Evolutionary conservation across 1,140 invertebrate species (phyloP).

Genomic region (Drosophila subpulchrella): DNA sequence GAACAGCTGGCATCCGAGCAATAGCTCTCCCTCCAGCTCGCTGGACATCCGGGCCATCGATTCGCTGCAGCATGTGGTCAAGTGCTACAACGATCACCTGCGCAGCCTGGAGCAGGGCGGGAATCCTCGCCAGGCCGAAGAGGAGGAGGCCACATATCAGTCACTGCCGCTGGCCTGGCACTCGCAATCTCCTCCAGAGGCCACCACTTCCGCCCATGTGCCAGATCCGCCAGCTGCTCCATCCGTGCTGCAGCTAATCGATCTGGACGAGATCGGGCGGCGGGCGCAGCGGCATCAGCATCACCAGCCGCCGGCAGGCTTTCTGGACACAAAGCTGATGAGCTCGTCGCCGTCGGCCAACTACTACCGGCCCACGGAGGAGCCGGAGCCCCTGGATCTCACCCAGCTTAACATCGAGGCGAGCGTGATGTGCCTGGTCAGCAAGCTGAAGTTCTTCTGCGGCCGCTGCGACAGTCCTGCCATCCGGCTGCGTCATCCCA

Average conservation of each 20-base stretch:
- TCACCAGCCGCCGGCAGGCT: conserved; percentile 77
- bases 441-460: conserved; percentile 91
- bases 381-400: conserved; percentile 95
- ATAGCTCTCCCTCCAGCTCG: conserved; percentile 62
- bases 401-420: conserved; percentile 95
- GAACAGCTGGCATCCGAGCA: conserved; percentile 77
- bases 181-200: not conserved
- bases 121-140: too few species aligned
- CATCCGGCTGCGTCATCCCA: conserved; percentile 86
- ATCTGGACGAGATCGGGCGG: conserved; percentile 58
- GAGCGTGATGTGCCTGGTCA: conserved; percentile 93
- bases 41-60: conserved; percentile 82
- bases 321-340: conserved; percentile 90
- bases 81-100: conserved; percentile 79
- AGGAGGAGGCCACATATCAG: conserved; percentile 69
- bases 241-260: conserved; percentile 46
- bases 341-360: conserved; percentile 91
- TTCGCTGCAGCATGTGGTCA: conserved; percentile 75
- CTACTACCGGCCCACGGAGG: conserved; percentile 92
- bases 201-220: not conserved
- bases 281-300: not conserved
- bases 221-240: not conserved
- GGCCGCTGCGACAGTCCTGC: conserved; percentile 90
- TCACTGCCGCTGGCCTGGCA: conserved; percentile 64
- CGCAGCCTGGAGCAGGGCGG: conserved; percentile 50